Evolutionary conservation across 92 coral and sea anemone species (phyloP).

Genomic region (Heteractis magnifica): DNA sequence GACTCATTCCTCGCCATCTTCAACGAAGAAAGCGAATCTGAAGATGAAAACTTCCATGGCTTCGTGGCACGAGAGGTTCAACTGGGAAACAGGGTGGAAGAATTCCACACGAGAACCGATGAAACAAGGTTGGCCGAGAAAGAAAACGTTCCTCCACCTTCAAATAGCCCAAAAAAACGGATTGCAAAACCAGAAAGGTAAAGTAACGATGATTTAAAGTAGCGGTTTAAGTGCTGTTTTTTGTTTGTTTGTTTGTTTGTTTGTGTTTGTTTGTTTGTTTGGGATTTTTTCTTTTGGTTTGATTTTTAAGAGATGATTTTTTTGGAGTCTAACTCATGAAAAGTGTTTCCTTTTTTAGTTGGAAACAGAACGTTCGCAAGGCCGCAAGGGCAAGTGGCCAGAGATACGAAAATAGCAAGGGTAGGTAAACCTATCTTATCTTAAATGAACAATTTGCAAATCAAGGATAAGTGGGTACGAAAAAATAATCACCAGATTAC

Average conservation of each 20-base stretch:
- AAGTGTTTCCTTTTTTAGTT: conserved; percentile 4
- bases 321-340: background rate
- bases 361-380: conserved; percentile 15
- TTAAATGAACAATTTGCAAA: no score
- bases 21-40: background rate
- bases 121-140: background rate
- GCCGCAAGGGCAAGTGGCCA: conserved; percentile 12
- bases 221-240: background rate
- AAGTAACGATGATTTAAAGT: background rate
- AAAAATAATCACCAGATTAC: no score
- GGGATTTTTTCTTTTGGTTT: no score
- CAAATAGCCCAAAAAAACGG: conserved; percentile 1
- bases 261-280: no score
- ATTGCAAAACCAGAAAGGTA: conserved; percentile 18
- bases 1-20: conserved; percentile 11
- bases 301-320: no score
- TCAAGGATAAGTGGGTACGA: no score
- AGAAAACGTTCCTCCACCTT: conserved; percentile 10
- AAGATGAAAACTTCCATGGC: background rate
- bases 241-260: no score
- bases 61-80: background rate
- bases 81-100: conserved; percentile 11
- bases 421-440: conserved; percentile 13
- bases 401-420: background rate
- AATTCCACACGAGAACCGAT: conserved; percentile 4